phyloP scores from a whole-genome alignment of 92 coral and sea anemone species.

The Isaurus tuberculatus region DNA sequence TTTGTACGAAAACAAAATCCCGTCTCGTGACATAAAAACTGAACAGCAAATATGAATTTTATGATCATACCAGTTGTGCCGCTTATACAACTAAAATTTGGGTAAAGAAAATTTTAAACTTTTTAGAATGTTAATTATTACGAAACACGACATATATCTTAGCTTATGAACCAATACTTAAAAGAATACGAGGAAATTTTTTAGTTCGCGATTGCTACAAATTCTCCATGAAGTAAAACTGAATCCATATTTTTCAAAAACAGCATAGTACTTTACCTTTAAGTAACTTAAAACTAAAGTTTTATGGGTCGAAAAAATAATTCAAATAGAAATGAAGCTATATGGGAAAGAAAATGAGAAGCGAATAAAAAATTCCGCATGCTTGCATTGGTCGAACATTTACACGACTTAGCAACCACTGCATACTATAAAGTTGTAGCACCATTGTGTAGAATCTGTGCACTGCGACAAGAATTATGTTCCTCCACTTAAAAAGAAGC shows the following conservation, averaged over 20 bases:
- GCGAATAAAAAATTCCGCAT: constrained; percentile 8
- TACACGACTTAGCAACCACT: constrained; percentile 38
- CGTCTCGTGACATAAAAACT: too few species aligned
- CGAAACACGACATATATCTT: background rate
- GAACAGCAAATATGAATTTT: background rate
- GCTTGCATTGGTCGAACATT: constrained; percentile 3
- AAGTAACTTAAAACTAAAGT: background rate
- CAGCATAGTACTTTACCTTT: background rate
- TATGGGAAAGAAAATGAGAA: background rate
- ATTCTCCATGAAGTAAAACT: background rate
- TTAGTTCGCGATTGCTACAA: background rate
- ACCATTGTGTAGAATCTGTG: constrained; percentile 17
- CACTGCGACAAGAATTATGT: background rate
- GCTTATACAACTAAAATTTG: background rate
- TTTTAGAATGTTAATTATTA: background rate
- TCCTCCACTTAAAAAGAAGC: background rate
- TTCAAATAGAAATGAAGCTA: background rate
- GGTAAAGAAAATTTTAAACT: background rate
- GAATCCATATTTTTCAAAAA: background rate
- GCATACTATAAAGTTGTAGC: constrained; percentile 16
- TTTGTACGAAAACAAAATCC: too few species aligned
- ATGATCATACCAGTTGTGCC: background rate
- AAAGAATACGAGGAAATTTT: background rate
- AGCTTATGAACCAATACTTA: background rate
- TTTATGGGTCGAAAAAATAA: too few species aligned